phyloP scores from a whole-genome alignment of 2,888 invertebrate genomes.

The Cyclophora punctaria region DNA sequence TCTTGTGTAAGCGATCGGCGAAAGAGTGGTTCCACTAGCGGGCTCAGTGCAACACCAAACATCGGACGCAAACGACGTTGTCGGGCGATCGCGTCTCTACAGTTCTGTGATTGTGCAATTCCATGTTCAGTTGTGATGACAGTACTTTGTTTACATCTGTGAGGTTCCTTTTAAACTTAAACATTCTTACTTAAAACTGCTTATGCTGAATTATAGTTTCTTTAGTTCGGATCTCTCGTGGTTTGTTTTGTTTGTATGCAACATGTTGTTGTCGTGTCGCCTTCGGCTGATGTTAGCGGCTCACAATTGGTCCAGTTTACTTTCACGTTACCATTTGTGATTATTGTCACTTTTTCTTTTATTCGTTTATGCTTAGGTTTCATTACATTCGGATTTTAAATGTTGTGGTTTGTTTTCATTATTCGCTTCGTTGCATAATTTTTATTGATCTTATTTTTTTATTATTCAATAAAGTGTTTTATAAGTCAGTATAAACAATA shows the following conservation, averaged over 20 bases:
- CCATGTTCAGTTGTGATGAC: constrained; percentile 15
- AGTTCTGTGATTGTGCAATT: constrained; percentile 21
- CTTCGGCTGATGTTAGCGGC: not conserved
- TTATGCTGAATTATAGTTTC: no score
- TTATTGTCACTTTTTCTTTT: no score
- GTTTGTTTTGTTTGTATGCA: not conserved
- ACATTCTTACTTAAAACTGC: not conserved
- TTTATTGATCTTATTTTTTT: no score
- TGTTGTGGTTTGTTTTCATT: no score
- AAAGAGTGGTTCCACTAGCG: constrained; percentile 50
- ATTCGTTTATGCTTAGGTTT: no score
- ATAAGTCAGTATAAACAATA: no score
- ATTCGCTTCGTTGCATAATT: no score
- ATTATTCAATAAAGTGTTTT: no score
- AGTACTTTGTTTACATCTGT: not conserved
- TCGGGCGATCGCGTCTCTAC: constrained; percentile 4
- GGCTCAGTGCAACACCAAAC: constrained; percentile 56
- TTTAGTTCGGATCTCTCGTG: not conserved
- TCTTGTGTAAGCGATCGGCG: constrained; percentile 62
- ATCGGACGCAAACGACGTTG: constrained; percentile 33
- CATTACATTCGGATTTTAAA: no score
- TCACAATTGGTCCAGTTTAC: not conserved
- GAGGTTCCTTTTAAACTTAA: not conserved
- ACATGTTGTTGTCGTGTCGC: not conserved
- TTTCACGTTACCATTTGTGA: not conserved